Conservation (phyloP, 2,797 vertebrate genomes). For the Sebastes aleutianus region DNA sequence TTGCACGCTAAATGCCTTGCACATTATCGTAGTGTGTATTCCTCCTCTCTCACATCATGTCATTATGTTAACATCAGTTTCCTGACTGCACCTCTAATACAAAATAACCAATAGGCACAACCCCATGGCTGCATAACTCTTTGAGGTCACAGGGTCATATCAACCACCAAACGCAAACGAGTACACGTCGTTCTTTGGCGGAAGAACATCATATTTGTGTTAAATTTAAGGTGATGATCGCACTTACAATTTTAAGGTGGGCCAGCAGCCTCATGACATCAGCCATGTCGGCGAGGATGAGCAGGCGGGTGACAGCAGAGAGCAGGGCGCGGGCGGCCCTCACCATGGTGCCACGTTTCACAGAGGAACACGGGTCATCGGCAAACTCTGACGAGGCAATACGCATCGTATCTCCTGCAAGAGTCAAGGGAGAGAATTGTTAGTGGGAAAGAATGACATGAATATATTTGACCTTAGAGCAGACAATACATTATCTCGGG, state of each 20-base stretch:
- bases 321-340: constrained; percentile 94
- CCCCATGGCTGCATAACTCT: not conserved
- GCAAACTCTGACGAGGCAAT: constrained; percentile 96
- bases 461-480: not conserved
- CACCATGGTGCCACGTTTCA: constrained; percentile 98
- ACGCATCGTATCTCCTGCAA: constrained; percentile 93
- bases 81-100: not conserved
- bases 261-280: constrained; percentile 98
- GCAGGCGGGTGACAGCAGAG: constrained; percentile 94
- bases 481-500: not conserved
- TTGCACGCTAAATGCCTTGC: no score
- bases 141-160: not conserved
- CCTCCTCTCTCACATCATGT: no score
- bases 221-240: not conserved
- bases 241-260: constrained; percentile 96
- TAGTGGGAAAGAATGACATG: not conserved
- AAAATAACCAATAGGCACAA: not conserved
- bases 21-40: no score
- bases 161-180: not conserved
- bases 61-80: not conserved
- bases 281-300: constrained; percentile 98
- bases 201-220: not conserved
- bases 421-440: not conserved
- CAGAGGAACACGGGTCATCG: constrained; percentile 95
- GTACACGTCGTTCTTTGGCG: no score